These are phyloP conservation scores for Macrosteles quadrilineatus DNA, from an alignment of 1,140 invertebrate species.

Conservation along the genomic window DNA sequence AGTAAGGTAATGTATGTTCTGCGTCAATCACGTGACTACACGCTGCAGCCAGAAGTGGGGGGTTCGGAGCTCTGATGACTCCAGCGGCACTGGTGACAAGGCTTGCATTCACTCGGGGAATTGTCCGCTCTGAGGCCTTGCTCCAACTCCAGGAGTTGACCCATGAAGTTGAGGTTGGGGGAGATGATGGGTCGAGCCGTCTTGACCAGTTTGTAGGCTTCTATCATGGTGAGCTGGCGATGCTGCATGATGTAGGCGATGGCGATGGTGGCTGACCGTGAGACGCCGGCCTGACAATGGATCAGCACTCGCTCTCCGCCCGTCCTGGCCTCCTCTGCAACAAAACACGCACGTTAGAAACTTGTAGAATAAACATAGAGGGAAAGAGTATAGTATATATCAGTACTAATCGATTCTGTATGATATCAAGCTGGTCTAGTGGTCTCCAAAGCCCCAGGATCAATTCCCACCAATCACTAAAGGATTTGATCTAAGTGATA, in stretches of 20 bases:
- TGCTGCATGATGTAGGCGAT: conserved; percentile 95
- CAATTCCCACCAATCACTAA: too few species aligned
- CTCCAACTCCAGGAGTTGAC: conserved; percentile 88
- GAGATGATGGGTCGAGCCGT: conserved; percentile 86
- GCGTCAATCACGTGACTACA: conserved; percentile 41
- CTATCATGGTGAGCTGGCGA: conserved; percentile 80
- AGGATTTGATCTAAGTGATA: too few species aligned
- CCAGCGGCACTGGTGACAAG: conserved; percentile 58
- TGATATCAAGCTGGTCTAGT: background rate
- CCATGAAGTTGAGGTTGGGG: conserved; percentile 97
- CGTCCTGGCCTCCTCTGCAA: conserved; percentile 83
- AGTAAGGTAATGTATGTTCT: too few species aligned
- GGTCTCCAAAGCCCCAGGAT: too few species aligned
- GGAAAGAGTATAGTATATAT: background rate
- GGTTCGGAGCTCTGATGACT: conserved; percentile 54
- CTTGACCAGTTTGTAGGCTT: conserved; percentile 89
- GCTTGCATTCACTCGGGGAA: conserved; percentile 45
- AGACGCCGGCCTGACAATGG: conserved; percentile 95
- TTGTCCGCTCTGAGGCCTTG: conserved; percentile 59
- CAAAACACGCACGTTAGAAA: too few species aligned
- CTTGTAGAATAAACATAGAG: conserved; percentile 36
- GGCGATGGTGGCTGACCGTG: conserved; percentile 90
- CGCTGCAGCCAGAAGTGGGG: conserved; percentile 58
- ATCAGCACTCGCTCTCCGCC: conserved; percentile 80
- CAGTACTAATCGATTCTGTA: background rate